Evolutionary conservation across 2,888 invertebrate genomes (phyloP).

Genomic region (Spisula solida): DNA sequence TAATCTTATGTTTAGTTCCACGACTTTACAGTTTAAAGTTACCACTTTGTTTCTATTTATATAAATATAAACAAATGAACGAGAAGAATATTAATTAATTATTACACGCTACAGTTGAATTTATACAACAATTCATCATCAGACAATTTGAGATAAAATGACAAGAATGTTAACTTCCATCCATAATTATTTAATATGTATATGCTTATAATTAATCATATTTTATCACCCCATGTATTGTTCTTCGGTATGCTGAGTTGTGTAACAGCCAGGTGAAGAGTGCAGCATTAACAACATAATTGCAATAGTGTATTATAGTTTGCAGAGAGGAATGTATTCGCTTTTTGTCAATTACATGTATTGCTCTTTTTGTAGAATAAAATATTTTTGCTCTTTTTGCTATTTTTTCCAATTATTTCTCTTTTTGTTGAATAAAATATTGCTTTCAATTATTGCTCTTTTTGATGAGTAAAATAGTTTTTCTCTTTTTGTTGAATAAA

Average conservation of each 20-base stretch:
- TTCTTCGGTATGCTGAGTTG: not conserved
- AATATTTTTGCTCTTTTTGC: too few species aligned
- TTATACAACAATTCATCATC: slow-evolving; percentile 6
- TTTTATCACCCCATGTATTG: slow-evolving; percentile 36
- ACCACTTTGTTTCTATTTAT: not conserved
- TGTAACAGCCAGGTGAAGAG: not conserved
- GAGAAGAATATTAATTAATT: not conserved
- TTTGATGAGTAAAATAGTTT: too few species aligned
- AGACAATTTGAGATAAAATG: not conserved
- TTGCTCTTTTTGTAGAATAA: too few species aligned
- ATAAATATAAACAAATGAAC: not conserved
- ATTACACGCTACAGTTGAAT: not conserved
- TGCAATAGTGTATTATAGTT: too few species aligned
- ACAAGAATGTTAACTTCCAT: slow-evolving; percentile 29
- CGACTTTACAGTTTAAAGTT: not conserved
- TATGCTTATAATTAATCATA: slow-evolving; percentile 37
- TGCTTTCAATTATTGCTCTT: too few species aligned
- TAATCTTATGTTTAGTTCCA: too few species aligned
- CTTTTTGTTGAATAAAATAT: too few species aligned
- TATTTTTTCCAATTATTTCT: not conserved
- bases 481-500: too few species aligned
- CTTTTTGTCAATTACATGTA: too few species aligned
- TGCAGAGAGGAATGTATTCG: too few species aligned
- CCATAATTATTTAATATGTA: slow-evolving; percentile 26
- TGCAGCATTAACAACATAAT: not conserved